Evolutionary conservation across 2,113 vertebrate species (phyloP), one percentile per base, ranked within the genome.

Genomic region (Pangasianodon gigas): DNA sequence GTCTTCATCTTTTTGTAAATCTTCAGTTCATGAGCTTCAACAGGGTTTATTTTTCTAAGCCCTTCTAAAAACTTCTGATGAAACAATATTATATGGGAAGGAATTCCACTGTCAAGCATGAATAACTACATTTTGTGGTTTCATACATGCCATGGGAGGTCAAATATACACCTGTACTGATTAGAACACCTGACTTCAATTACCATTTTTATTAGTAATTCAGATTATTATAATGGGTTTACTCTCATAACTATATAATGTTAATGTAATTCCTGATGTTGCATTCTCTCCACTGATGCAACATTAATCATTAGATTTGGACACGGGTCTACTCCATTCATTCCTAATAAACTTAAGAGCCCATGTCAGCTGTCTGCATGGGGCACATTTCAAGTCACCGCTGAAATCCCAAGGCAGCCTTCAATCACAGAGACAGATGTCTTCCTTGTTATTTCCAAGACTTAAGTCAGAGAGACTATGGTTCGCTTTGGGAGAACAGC

Each of bases 311-410:
- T 29, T 41, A 44, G 10, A 62, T 9, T 26, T 14, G 11, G 67
- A 67, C 24, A 48, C 86, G 41, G 24, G 32, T 44, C 77, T 56
- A 54, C 13, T 48, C 41, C n/a, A 62, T 71, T 62, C 14, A 13
- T 85, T 69, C 29, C 52, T 85, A 82, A 88, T 88, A 80, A 80
- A 88, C 48, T 32, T 80, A 80, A 37, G 21, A 85, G 82, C 58
- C 69, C 69, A 67, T 91, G 84, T 58, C 56, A 62, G 71, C 32
- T 81, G 79, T 56, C 46, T 60, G 26, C 84, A 44, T 51, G 32
- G 14, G 82, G 83, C 51, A 51, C 71, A 86, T 74, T 54, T 58
- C 9, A 56, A 52, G 52, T 84, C 56, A 54, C 21, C 29, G 3
- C 58, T 4, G 14, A 80, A 85, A 75, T 5, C 80, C 85, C 67